Evolutionary conservation across 2,888 invertebrate genomes (phyloP), one percentile per base, ranked within the genome.

Genomic region (Melanchra persicariae): DNA sequence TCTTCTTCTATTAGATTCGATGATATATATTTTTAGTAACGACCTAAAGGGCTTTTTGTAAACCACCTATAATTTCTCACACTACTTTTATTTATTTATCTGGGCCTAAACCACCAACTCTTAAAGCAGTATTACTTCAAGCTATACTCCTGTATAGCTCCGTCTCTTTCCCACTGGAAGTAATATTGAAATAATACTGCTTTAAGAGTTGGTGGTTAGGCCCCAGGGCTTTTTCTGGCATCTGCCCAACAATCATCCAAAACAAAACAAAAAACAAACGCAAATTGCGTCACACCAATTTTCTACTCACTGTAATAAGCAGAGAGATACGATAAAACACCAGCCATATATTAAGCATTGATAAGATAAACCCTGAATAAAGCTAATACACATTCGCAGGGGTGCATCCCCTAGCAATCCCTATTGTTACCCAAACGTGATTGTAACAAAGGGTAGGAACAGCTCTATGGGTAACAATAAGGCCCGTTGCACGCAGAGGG

Each of bases 381-480:
- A 84, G 73, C 85, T 81, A 85, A 88, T 87, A 87, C 75, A 84
- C 80, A 77, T 87, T 89, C 87, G 87, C 81, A 87, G 84, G 88
- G 89, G 86, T 84, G 52, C 82, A 78, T 65, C 78, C 82, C 77
- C 57, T 51, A 88, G 88, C 91, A 87, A 83, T 84, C 84, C 85
- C 85, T 79, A 75, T 84, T 83, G 91, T 91, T 87, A 90, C 87
- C 85, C 63, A 81, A 88, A 93, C 94, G 95, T 95, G 95, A 91
- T 88, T 76, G 81, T 73, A 70, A 95, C 94, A 95, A 95, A 94
- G 93, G 95, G 92, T 91, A 82, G 94, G 92, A 90, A 84, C 85
- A 84, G 86, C 87, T 90, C 88, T 89, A 88, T 85, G 86, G 85
- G 85, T 88, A 89, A 91, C 91, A 92, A 91, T 89, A 91, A 88